A percentile compares a stretch with the other conserved stretches of the same genome.
phyloP scores from a whole-genome alignment of 1,140 invertebrate species.

The Subanguina moxae region DNA sequence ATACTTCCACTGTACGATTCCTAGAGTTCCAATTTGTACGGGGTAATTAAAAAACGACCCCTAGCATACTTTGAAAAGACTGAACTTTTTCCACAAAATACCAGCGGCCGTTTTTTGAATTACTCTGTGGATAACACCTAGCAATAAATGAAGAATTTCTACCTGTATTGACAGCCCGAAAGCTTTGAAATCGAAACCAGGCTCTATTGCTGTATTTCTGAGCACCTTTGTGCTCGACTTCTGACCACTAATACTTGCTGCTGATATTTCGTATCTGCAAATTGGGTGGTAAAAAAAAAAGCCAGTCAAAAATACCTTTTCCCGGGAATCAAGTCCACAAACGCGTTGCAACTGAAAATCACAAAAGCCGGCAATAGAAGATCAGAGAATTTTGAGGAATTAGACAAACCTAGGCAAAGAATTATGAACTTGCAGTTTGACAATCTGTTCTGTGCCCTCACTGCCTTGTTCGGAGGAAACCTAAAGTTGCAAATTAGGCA shows the following conservation, averaged over 20 bases:
- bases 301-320: background rate
- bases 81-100: too few relatives aligned
- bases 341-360: constrained; percentile 18
- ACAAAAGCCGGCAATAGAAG: background rate
- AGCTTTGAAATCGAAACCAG: constrained; percentile 52
- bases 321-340: constrained; percentile 11
- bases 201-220: constrained; percentile 47
- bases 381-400: background rate
- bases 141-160: constrained; percentile 7
- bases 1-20: constrained; percentile 11
- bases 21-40: constrained; percentile 2
- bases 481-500: background rate
- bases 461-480: background rate
- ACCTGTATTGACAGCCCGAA: constrained; percentile 53
- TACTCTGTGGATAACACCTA: too few relatives aligned
- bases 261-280: constrained; percentile 50
- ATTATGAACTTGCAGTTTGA: constrained; percentile 34
- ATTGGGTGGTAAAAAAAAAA: background rate
- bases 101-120: too few relatives aligned
- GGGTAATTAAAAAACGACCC: background rate
- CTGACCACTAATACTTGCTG: constrained; percentile 36
- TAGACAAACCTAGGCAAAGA: constrained; percentile 6
- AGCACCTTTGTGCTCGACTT: constrained; percentile 44
- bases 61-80: constrained; percentile 1
- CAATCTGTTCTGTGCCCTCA: constrained; percentile 29